Evolutionary conservation across 1,140 invertebrate genomes (phyloP).

Genomic region (Ganaspis sp.): DNA sequence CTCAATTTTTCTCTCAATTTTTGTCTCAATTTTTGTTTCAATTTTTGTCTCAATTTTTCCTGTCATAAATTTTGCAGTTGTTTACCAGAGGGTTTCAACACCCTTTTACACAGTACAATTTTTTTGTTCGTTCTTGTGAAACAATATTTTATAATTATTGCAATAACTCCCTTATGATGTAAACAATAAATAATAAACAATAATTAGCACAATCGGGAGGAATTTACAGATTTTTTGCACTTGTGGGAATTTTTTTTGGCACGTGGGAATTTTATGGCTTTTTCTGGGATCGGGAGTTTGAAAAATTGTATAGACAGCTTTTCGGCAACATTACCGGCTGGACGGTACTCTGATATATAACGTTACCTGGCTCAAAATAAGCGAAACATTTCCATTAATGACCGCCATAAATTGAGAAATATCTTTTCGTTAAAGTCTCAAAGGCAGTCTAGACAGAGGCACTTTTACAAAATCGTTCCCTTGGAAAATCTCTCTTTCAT

Average conservation of each 20-base stretch:
- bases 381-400: constrained; percentile 63
- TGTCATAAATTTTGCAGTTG: too few relatives aligned
- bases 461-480: neutral
- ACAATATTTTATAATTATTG: too few relatives aligned
- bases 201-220: neutral
- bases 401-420: constrained; percentile 57
- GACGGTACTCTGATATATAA: constrained; percentile 53
- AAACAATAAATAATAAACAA: too few relatives aligned
- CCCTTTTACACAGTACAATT: too few relatives aligned
- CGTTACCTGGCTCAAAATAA: constrained; percentile 55
- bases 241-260: neutral
- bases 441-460: constrained; percentile 12
- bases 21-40: too few relatives aligned
- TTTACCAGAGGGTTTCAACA: too few relatives aligned
- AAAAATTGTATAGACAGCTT: neutral
- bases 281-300: neutral
- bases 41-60: too few relatives aligned
- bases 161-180: too few relatives aligned
- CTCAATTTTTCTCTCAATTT: too few relatives aligned
- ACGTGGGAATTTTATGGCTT: neutral
- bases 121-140: too few relatives aligned
- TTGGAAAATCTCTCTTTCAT: too few relatives aligned
- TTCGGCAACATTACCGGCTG: neutral
- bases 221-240: constrained; percentile 11
- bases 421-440: constrained; percentile 25